phyloP scores from a whole-genome alignment of 2,888 invertebrate species.

The Parochlus steinenii region DNA sequence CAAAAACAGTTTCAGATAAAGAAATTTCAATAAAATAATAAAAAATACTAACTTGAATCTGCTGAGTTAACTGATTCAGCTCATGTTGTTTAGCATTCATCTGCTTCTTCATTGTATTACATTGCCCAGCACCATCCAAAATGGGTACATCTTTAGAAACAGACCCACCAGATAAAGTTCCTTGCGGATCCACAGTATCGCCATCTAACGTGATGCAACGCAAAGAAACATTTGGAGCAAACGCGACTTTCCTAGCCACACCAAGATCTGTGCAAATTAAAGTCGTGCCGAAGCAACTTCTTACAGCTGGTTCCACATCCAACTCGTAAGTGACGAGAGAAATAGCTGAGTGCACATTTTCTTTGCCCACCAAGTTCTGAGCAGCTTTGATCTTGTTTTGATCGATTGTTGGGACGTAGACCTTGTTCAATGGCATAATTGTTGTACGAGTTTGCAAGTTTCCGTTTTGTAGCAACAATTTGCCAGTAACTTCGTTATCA shows the following conservation, averaged over 20 bases:
- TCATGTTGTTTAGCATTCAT: slow-evolving; percentile 28
- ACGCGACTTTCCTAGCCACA: slow-evolving; percentile 65
- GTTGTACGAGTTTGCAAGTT: slow-evolving; percentile 65
- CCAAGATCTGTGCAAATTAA: slow-evolving; percentile 73
- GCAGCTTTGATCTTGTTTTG: slow-evolving; percentile 42
- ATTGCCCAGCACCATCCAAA: slow-evolving; percentile 38
- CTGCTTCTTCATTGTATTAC: slow-evolving; percentile 33
- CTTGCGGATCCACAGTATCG: slow-evolving; percentile 80
- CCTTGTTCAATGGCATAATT: slow-evolving; percentile 83
- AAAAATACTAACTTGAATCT: slow-evolving; percentile 18
- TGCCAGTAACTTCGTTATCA: slow-evolving; percentile 70
- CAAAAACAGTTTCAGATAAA: slow-evolving; percentile 1
- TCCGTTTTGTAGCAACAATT: slow-evolving; percentile 67
- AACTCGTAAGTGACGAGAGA: slow-evolving; percentile 55
- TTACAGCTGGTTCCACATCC: slow-evolving; percentile 57
- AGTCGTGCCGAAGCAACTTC: slow-evolving; percentile 71
- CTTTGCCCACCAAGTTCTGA: slow-evolving; percentile 54
- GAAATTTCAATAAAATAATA: background rate
- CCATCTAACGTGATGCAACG: slow-evolving; percentile 81
- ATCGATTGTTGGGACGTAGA: slow-evolving; percentile 46
- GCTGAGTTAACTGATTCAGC: slow-evolving; percentile 23
- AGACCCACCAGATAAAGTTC: slow-evolving; percentile 79
- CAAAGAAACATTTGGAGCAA: slow-evolving; percentile 46
- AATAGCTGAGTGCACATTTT: slow-evolving; percentile 68
- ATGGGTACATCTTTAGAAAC: slow-evolving; percentile 39